phyloP scores from a whole-genome alignment of 2,888 invertebrate genomes.

The Cremastinae sp. region DNA sequence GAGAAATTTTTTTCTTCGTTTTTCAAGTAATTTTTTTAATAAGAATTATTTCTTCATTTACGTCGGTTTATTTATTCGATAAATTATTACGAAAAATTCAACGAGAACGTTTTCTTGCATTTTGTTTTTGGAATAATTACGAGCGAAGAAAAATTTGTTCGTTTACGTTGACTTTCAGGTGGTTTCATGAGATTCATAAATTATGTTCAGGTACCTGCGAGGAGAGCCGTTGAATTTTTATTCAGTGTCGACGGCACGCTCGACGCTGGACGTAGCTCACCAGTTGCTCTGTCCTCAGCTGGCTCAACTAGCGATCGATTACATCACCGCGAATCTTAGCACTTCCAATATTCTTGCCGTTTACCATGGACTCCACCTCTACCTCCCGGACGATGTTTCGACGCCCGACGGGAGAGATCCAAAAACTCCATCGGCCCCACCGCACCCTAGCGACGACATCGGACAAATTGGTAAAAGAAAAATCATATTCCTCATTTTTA shows the following conservation, averaged over 20 bases:
- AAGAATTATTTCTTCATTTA: no score
- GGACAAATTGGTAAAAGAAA: conserved; percentile 70
- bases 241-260: conserved; percentile 85
- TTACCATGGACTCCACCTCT: conserved; percentile 82
- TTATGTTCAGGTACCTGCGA: conserved; percentile 83
- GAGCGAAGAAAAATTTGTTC: no score
- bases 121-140: no score
- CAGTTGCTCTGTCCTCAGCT: conserved; percentile 87
- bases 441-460: conserved; percentile 74
- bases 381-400: conserved; percentile 66
- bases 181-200: no score
- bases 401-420: conserved; percentile 75
- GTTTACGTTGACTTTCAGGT: no score
- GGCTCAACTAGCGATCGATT: conserved; percentile 85
- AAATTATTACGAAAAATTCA: no score
- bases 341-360: conserved; percentile 85
- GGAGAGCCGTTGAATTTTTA: conserved; percentile 84
- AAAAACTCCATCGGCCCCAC: conserved; percentile 81
- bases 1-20: no score
- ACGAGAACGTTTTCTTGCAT: no score
- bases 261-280: conserved; percentile 87
- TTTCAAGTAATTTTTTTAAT: no score
- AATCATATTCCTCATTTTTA: no score
- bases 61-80: no score
- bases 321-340: conserved; percentile 85